phyloP scores from a whole-genome alignment of 2,797 vertebrate genomes.

The Danio kyathit region DNA sequence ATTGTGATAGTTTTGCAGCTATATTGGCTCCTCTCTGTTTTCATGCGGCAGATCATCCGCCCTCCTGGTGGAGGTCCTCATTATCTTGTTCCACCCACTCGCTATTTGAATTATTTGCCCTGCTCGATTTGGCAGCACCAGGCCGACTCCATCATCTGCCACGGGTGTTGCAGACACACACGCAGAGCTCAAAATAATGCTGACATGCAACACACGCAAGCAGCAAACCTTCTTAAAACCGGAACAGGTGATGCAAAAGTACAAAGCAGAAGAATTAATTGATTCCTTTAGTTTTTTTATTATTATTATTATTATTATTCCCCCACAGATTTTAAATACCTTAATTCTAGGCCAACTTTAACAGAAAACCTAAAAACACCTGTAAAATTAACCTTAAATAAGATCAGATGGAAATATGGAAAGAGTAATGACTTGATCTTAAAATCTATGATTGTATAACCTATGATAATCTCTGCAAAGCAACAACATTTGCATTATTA shows the following conservation, averaged over 20 bases:
- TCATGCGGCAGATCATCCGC: neutral
- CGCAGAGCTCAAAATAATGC: constrained; percentile 13
- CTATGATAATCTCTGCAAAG: neutral
- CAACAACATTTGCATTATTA: neutral
- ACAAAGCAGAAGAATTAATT: neutral
- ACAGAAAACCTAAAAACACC: neutral
- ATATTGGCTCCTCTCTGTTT: constrained; percentile 14
- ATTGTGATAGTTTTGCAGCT: constrained; percentile 31
- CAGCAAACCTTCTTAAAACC: constrained; percentile 32
- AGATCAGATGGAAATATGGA: neutral
- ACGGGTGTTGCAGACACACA: constrained; percentile 14
- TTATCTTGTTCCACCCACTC: constrained; percentile 44
- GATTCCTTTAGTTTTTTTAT: neutral
- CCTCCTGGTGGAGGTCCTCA: constrained; percentile 34
- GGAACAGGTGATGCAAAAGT: neutral
- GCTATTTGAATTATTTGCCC: constrained; percentile 40
- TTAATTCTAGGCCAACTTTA: neutral
- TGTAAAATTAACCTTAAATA: neutral
- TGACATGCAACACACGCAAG: constrained; percentile 18
- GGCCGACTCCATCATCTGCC: constrained; percentile 22
- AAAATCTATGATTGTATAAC: neutral
- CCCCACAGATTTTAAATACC: neutral
- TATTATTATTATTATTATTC: neutral
- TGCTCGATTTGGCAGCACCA: constrained; percentile 17
- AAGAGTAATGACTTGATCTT: neutral